A percentile compares a stretch with the other conserved stretches of the same genome.
These are phyloP conservation scores for Labrus mixtus DNA, from an alignment of 2,113 vertebrate genomes.

Conservation along the genomic window DNA sequence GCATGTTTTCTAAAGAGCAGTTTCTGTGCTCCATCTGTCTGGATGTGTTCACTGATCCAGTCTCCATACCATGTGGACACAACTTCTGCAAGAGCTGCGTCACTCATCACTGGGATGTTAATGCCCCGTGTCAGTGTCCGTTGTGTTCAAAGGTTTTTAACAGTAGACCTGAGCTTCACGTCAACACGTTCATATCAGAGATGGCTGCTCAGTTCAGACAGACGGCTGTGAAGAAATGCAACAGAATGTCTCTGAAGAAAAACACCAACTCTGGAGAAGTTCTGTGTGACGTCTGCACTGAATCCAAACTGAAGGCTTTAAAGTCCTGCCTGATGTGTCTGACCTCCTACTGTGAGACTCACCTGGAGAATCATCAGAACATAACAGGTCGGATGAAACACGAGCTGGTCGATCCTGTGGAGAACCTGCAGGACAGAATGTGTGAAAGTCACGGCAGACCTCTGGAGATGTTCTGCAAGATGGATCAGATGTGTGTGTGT, in stretches of 20 bases:
- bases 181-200: not conserved
- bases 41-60: not conserved
- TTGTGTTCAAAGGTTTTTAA: not conserved
- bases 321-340: slow-evolving; percentile 3
- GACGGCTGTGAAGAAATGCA: not conserved
- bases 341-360: slow-evolving; percentile 10
- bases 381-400: slow-evolving; percentile 2
- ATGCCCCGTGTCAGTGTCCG: not conserved
- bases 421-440: slow-evolving; percentile 18
- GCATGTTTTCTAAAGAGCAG: not conserved
- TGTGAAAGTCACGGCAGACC: slow-evolving; percentile 4
- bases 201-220: not conserved
- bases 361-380: slow-evolving; percentile 5
- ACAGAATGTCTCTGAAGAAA: not conserved
- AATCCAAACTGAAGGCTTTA: not conserved
- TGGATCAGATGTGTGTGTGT: slow-evolving; percentile 10
- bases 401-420: slow-evolving; percentile 10
- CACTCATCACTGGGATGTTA: not conserved
- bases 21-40: not conserved
- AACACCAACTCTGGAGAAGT: not conserved
- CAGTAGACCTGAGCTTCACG: not conserved
- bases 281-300: not conserved
- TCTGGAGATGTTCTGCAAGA: slow-evolving; percentile 24
- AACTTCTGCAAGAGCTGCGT: not conserved
- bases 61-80: not conserved